phyloP scores from a whole-genome alignment of 2,888 invertebrate genomes.

The Sminthurinus aureus region DNA sequence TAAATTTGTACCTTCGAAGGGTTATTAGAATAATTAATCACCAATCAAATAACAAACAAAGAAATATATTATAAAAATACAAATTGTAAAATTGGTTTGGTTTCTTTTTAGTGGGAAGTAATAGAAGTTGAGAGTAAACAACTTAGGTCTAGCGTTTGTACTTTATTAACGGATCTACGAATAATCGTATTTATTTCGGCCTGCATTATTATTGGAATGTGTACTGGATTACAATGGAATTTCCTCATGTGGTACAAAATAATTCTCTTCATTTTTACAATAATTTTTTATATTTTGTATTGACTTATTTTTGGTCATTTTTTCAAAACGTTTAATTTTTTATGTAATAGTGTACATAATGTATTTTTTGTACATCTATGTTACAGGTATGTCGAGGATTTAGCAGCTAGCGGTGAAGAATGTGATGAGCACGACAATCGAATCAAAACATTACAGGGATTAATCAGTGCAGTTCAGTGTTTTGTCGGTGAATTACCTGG shows the following conservation, averaged over 20 bases:
- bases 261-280: conserved; percentile 6
- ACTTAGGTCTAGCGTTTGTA: conserved; percentile 71
- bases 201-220: conserved; percentile 82
- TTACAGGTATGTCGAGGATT: conserved; percentile 73
- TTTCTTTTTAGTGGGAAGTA: conserved; percentile 52
- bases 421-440: conserved; percentile 63
- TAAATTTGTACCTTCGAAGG: no score
- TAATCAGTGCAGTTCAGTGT: conserved; percentile 77
- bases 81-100: no score
- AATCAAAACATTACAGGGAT: conserved; percentile 77
- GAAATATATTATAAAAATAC: no score
- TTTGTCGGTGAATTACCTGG: conserved; percentile 87
- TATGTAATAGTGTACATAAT: not conserved
- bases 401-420: conserved; percentile 67
- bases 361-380: conserved; percentile 22
- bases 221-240: conserved; percentile 86
- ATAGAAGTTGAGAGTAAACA: conserved; percentile 58
- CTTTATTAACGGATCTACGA: conserved; percentile 71
- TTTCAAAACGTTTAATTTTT: not conserved
- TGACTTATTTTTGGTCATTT: not conserved
- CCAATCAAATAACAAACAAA: no score
- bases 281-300: not conserved
- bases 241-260: conserved; percentile 77
- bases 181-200: conserved; percentile 79
- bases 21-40: no score